Percentiles rank a stretch among this genome's conserved stretches.
phyloP scores from a whole-genome alignment of 2,888 invertebrate genomes.

The Cynaeus angustus region DNA sequence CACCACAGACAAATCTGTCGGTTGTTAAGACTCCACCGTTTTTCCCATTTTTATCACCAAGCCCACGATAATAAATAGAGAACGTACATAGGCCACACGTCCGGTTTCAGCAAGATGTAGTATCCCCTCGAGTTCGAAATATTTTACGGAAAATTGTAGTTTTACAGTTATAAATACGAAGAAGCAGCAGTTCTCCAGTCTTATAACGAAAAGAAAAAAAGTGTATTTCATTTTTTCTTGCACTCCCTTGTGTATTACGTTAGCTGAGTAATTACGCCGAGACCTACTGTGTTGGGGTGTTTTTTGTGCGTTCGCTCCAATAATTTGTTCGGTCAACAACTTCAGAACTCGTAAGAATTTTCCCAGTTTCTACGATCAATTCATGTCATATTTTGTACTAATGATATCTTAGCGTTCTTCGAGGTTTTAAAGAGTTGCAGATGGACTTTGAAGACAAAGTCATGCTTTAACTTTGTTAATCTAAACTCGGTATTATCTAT shows the following conservation, averaged over 20 bases:
- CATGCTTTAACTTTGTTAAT: conserved; percentile 18
- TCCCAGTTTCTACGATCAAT: not conserved
- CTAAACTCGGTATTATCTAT: conserved; percentile 32
- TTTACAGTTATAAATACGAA: conserved; percentile 49
- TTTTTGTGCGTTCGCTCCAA: conserved; percentile 10
- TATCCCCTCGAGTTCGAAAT: conserved; percentile 39
- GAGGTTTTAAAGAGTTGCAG: not conserved
- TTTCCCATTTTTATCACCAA: conserved; percentile 41
- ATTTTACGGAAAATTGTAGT: conserved; percentile 52
- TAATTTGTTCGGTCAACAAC: conserved; percentile 42
- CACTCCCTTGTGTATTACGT: conserved; percentile 46
- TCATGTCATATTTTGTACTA: not conserved
- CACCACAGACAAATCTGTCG: conserved; percentile 20
- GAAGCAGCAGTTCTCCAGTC: conserved; percentile 21
- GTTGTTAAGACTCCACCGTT: conserved; percentile 12
- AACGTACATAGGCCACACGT: conserved; percentile 46
- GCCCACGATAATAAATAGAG: conserved; percentile 42
- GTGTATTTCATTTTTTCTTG: conserved; percentile 38
- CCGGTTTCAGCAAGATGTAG: conserved; percentile 44
- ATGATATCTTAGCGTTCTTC: not conserved
- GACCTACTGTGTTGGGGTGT: conserved; percentile 11
- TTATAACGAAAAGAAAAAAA: conserved; percentile 10
- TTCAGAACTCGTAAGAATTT: conserved; percentile 2
- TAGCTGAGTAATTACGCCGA: conserved; percentile 46
- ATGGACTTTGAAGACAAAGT: conserved; percentile 13